Conservation (phyloP, 1,140 invertebrate genomes). For the Globodera ellingtonae region DNA sequence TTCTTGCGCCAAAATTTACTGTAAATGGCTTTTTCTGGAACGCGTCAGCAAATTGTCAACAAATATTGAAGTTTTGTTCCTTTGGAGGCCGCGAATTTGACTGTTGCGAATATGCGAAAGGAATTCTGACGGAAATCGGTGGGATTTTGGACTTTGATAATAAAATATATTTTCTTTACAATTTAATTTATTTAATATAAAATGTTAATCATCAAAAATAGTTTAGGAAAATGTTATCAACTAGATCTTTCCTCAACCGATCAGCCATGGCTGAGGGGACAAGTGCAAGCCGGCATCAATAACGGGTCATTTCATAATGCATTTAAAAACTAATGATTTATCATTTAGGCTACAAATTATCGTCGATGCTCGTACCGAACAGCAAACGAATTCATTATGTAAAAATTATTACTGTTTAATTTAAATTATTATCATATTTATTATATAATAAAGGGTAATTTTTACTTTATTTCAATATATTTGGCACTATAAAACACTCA, state of each 20-base stretch:
- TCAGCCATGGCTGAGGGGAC: slow-evolving; percentile 50
- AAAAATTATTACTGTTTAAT: not conserved
- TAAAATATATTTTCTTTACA: too few species aligned
- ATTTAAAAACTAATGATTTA: not conserved
- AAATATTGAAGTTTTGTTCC: slow-evolving; percentile 54
- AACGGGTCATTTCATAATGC: slow-evolving; percentile 46
- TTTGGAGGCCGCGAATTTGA: slow-evolving; percentile 58
- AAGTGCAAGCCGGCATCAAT: slow-evolving; percentile 59
- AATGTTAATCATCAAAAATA: too few species aligned
- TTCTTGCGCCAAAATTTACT: slow-evolving; percentile 48
- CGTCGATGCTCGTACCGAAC: slow-evolving; percentile 59
- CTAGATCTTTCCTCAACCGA: slow-evolving; percentile 39
- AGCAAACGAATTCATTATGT: slow-evolving; percentile 47
- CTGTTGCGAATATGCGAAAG: slow-evolving; percentile 55
- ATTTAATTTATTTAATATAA: too few species aligned
- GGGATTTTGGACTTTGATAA: not conserved
- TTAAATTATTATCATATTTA: not conserved
- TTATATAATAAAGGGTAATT: not conserved
- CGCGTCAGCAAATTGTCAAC: slow-evolving; percentile 50
- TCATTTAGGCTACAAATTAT: slow-evolving; percentile 56
- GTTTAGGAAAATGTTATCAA: slow-evolving; percentile 50
- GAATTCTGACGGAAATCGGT: slow-evolving; percentile 59
- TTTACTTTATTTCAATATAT: not conserved
- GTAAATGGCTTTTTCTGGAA: slow-evolving; percentile 58
- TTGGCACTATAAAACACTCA: slow-evolving; percentile 1